phyloP scores from a whole-genome alignment of 2,888 invertebrate species.

The Ormia ochracea region DNA sequence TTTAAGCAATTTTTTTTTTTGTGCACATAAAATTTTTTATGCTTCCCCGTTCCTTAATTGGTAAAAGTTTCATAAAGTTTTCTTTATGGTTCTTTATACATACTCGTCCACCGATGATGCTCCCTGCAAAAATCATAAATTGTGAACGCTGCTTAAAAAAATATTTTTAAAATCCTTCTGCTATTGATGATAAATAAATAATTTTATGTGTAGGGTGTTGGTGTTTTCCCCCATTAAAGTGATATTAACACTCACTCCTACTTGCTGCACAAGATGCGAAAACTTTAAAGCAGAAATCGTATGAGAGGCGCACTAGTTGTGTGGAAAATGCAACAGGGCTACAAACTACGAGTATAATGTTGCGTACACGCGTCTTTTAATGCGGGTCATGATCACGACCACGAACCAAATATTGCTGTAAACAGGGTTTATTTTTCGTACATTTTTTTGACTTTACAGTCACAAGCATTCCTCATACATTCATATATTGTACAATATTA shows the following conservation, averaged over 20 bases:
- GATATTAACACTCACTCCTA: conserved; percentile 29
- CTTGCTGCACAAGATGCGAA: conserved; percentile 23
- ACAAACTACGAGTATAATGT: conserved; percentile 59
- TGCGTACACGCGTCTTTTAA: conserved; percentile 62
- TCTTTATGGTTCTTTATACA: too few relatives aligned
- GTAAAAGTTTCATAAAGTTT: too few relatives aligned
- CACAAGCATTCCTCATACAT: conserved; percentile 18
- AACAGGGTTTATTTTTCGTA: conserved; percentile 29
- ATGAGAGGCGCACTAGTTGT: conserved; percentile 37
- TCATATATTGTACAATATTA: not conserved
- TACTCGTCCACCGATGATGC: too few relatives aligned
- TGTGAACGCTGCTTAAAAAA: too few relatives aligned
- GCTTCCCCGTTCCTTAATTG: too few relatives aligned
- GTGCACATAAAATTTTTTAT: too few relatives aligned
- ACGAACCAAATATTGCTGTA: conserved; percentile 61
- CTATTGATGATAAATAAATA: not conserved
- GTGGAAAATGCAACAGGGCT: conserved; percentile 49
- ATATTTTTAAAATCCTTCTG: too few relatives aligned
- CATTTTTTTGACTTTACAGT: not conserved
- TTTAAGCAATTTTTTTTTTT: too few relatives aligned
- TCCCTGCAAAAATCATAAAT: too few relatives aligned
- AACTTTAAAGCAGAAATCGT: not conserved
- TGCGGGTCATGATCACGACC: conserved; percentile 63
- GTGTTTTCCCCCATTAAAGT: not conserved
- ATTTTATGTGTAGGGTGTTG: not conserved